Conservation (phyloP, 2,888 invertebrate genomes). For the Pherbina coryleti region DNA sequence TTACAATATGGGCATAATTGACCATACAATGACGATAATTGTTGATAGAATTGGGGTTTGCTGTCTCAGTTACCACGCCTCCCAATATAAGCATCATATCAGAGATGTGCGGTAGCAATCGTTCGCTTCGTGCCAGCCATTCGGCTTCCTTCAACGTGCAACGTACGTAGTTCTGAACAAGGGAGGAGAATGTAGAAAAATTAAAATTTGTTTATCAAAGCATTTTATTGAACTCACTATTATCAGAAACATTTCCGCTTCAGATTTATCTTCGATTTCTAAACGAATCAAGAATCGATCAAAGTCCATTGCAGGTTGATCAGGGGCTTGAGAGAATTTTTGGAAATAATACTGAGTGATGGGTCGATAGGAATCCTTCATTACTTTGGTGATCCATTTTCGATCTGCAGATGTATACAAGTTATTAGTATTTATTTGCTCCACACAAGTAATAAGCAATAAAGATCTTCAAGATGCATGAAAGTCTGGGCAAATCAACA, state of each 20-base stretch:
- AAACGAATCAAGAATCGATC: constrained; percentile 58
- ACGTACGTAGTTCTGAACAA: constrained; percentile 57
- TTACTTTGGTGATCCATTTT: constrained; percentile 60
- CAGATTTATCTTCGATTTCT: constrained; percentile 53
- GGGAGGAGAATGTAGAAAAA: background rate
- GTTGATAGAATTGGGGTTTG: constrained; percentile 53
- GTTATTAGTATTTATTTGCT: background rate
- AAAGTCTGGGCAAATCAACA: background rate
- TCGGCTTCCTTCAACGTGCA: constrained; percentile 62
- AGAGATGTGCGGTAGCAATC: constrained; percentile 56
- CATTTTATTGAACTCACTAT: constrained; percentile 51
- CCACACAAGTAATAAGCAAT: too few relatives aligned
- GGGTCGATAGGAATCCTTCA: constrained; percentile 54
- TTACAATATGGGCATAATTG: constrained; percentile 58
- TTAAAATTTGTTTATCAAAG: background rate
- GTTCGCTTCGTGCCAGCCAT: constrained; percentile 59
- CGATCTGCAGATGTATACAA: constrained; percentile 51
- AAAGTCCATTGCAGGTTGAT: constrained; percentile 55
- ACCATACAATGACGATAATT: constrained; percentile 58
- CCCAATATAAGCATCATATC: constrained; percentile 58
- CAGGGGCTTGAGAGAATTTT: constrained; percentile 53
- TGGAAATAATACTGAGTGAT: constrained; percentile 63
- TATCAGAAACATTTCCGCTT: constrained; percentile 58
- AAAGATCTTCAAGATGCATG: background rate
- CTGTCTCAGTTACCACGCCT: constrained; percentile 55